phyloP scores from a whole-genome alignment of 1,140 invertebrate species.

The Eriocheir sinensis region DNA sequence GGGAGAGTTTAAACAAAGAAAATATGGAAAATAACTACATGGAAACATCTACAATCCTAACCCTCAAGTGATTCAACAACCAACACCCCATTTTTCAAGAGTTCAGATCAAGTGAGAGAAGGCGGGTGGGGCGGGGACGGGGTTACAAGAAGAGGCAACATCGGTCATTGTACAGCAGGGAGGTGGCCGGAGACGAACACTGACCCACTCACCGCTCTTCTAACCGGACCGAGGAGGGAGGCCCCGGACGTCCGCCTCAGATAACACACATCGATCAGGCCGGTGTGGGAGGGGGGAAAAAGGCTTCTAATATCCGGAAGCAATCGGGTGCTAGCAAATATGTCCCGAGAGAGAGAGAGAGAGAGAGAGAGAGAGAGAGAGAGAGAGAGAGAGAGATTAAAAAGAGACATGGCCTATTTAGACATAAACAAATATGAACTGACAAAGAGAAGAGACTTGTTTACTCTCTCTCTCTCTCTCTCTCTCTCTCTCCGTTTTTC shows the following conservation, averaged over 20 bases:
- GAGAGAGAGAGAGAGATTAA: neutral
- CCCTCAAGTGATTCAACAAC: too few relatives aligned
- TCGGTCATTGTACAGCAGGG: neutral
- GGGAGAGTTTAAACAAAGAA: too few relatives aligned
- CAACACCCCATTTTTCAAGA: too few relatives aligned
- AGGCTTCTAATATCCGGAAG: conserved; percentile 56
- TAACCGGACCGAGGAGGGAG: neutral
- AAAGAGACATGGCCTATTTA: neutral
- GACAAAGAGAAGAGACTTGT: neutral
- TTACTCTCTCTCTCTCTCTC: neutral
- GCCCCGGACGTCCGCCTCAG: conserved; percentile 21
- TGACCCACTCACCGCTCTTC: neutral
- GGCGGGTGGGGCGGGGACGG: too few relatives aligned
- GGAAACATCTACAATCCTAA: too few relatives aligned
- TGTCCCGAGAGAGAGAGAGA: conserved; percentile 33
- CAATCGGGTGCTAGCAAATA: conserved; percentile 60
- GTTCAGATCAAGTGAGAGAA: too few relatives aligned
- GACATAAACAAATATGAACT: too few relatives aligned
- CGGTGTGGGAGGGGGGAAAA: conserved; percentile 31
- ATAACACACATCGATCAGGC: conserved; percentile 67
- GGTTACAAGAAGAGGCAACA: neutral
- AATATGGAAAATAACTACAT: too few relatives aligned
- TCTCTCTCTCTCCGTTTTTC: neutral
- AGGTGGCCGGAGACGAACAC: neutral
- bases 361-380: conserved; percentile 29